A percentile compares a stretch with the other conserved stretches of the same genome.
Evolutionary conservation across 2,113 vertebrate species (phyloP).

Genomic region (Pogonocichla stellata): DNA sequence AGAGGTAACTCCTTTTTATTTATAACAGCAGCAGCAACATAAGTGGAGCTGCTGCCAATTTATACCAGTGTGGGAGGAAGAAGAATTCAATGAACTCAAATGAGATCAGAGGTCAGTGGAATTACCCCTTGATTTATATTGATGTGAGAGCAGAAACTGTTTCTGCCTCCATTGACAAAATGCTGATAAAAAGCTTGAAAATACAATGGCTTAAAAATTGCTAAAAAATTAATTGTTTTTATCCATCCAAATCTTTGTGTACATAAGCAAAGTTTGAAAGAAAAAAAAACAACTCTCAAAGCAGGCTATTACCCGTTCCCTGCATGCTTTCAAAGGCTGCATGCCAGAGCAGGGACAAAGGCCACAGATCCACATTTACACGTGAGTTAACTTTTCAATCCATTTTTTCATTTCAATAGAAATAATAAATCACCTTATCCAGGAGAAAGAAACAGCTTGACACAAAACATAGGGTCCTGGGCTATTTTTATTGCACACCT

Average conservation of each 20-base stretch:
- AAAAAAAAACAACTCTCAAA: background rate
- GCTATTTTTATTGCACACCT: conserved; percentile 72
- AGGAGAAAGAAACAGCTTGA: conserved; percentile 60
- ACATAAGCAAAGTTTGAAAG: background rate
- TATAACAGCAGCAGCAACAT: background rate
- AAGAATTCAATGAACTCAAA: conserved; percentile 53
- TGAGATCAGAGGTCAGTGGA: conserved; percentile 54
- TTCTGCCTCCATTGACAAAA: conserved; percentile 39
- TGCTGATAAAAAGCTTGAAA: conserved; percentile 22
- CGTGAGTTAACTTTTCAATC: conserved; percentile 66
- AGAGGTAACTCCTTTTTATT: conserved; percentile 6
- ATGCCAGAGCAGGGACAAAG: conserved; percentile 22
- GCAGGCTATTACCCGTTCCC: background rate
- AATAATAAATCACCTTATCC: conserved; percentile 74
- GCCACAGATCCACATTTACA: conserved; percentile 61
- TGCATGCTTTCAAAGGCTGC: background rate
- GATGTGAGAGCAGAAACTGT: background rate
- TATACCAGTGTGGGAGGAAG: background rate
- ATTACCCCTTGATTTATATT: conserved; percentile 52
- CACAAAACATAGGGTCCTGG: conserved; percentile 63
- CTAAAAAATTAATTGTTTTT: conserved; percentile 26
- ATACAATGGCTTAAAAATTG: background rate
- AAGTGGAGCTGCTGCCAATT: conserved; percentile 7
- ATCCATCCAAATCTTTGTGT: conserved; percentile 1
- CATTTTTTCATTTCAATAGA: conserved; percentile 66